Base-by-base conservation (phyloP, 2,888 invertebrate genomes). In the Pammene aurita region DNA sequence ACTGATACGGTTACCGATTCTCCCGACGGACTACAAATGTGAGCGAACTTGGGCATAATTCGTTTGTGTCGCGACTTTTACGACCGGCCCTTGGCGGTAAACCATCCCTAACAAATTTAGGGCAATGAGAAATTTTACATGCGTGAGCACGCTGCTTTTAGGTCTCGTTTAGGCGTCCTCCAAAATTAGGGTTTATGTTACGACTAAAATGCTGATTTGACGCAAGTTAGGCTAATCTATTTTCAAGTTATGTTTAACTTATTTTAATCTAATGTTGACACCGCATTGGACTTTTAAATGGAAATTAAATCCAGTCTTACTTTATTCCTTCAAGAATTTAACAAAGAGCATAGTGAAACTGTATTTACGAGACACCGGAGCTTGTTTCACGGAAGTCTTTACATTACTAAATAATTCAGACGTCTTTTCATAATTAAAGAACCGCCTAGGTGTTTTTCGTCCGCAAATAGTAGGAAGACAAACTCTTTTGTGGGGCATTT, bases 401-500 rank as follows among this genome's bases (percentile, higher is more conserved):
- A 46, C 61, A 46, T 62, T 62, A 55, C 34, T 34, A 52, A 42
- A 54, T 54, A 63, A 54, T 56, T 58, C 54, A 48, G 48, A 54
- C 46, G 64, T 48, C 54, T 58, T 69, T 65, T 69, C 65, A 65
- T 69, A 58, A 60, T 48, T 65, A 54, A 69, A 69, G 58, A 69
- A 69, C 63, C 44, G 63, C 44, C 34, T 65, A 69, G 52, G 57
- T 63, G 68, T 64, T 67, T 62, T 63, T 61, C 66, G 35, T 52
- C 57, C 50, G 57, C 63, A 64, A 66, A 68, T 64, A 57, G 67
- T 50, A 63, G 35, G 41, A 69, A 69, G 69, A 83, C 77, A 78
- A 82, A 80, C 77, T 75, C 77, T 78, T 79, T 81, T 82, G 83
- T 79, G 80, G 78, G 75, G 78, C 74, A 73, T 83, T 79, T 82